Conservation (phyloP, 2,888 invertebrate genomes). For the Athalia circularis region DNA sequence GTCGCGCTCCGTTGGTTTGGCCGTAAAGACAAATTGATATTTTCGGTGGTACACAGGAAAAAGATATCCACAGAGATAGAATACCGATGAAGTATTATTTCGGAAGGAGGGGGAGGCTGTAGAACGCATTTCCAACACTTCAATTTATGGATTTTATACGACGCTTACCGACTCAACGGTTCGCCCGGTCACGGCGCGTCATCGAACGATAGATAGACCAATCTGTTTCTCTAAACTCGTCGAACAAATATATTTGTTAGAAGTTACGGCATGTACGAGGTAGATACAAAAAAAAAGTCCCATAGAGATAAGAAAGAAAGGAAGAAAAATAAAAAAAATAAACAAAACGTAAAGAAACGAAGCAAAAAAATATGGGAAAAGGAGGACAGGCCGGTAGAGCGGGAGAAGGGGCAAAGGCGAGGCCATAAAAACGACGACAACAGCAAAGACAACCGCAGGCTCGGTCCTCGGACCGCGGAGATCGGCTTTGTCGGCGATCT, state of each 20-base stretch:
- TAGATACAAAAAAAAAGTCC: constrained; percentile 60
- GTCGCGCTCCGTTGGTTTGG: background rate
- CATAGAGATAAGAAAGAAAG: constrained; percentile 52
- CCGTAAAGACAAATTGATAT: constrained; percentile 31
- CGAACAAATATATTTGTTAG: constrained; percentile 61
- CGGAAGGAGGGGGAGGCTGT: background rate
- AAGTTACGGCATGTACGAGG: constrained; percentile 63
- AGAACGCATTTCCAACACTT: constrained; percentile 13
- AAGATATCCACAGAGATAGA: background rate
- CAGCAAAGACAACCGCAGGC: constrained; percentile 42
- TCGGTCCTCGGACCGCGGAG: constrained; percentile 54
- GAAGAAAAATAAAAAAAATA: constrained; percentile 58
- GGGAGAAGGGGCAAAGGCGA: constrained; percentile 53
- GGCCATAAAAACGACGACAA: constrained; percentile 64
- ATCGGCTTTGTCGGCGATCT: constrained; percentile 72
- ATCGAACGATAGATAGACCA: constrained; percentile 10
- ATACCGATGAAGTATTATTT: background rate
- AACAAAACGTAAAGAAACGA: constrained; percentile 56
- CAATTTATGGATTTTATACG: constrained; percentile 41
- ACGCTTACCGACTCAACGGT: constrained; percentile 27
- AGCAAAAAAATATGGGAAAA: constrained; percentile 52
- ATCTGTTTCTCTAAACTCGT: constrained; percentile 30
- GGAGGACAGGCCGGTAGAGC: constrained; percentile 59
- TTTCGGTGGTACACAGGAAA: constrained; percentile 14
- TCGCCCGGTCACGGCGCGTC: background rate